Percentiles rank a stretch among this genome's conserved stretches.
Conservation (phyloP, 2,888 invertebrate genomes). For the Caenorhabditis imperialis region DNA sequence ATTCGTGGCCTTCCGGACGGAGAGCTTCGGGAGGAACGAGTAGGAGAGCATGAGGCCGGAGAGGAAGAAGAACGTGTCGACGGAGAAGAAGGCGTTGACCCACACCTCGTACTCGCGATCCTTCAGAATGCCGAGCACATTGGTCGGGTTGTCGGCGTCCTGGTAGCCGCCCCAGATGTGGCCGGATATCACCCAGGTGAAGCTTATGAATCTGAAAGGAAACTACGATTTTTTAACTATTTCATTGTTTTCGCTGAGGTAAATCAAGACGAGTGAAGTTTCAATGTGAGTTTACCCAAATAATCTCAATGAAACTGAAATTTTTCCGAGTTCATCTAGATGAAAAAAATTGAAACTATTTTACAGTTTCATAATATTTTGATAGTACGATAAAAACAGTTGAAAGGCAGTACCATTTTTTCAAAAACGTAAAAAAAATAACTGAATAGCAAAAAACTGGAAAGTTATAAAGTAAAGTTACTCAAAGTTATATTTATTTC, state of each 20-base stretch:
- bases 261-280: no score
- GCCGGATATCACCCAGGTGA: constrained; percentile 65
- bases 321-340: no score
- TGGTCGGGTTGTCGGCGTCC: constrained; percentile 50
- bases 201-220: constrained; percentile 59
- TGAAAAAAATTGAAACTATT: no score
- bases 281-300: no score
- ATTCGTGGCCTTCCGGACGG: constrained; percentile 15
- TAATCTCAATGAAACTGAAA: no score
- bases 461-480: no score
- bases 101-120: constrained; percentile 55
- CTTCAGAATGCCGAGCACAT: constrained; percentile 47
- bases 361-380: no score
- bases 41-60: constrained; percentile 61
- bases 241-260: constrained; percentile 51
- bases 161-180: constrained; percentile 48
- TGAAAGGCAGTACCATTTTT: no score
- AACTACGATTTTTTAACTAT: not conserved
- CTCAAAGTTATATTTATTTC: no score
- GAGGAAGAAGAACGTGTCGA: constrained; percentile 70
- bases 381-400: no score
- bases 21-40: constrained; percentile 41
- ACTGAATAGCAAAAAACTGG: no score
- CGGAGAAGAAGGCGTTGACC: constrained; percentile 63
- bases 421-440: no score